Evolutionary conservation across 1,140 invertebrate species (phyloP), one percentile per base, ranked within the genome.

Genomic region (Pomacea maculata): DNA sequence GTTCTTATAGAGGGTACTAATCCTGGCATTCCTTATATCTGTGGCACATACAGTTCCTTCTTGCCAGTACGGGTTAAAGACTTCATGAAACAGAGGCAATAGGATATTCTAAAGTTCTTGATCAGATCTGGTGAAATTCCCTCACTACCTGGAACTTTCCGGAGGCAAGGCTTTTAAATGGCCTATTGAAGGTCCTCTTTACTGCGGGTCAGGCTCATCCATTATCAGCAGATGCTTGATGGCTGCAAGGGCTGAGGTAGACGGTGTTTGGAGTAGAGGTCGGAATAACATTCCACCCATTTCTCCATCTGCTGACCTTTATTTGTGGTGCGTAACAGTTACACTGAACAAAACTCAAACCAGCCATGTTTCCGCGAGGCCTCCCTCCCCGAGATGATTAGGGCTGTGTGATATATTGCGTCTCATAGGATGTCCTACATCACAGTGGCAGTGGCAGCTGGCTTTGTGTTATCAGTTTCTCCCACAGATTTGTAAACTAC

Each of bases 221-320:
- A 6, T 45, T 45, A 45, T 54, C n/a, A 45, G 65, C 5, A 82
- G 70, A 45, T 19, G 21, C 9, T 63, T 63, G 14, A 80, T 54
- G 52, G 68, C 21, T 82, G 68, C 19, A 83, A 72, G 77, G 25
- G 68, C 82, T 61, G 64, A 14, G 34, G 63, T 10, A 2, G 57
- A 15, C 21, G 79, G 70, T n/a, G 34, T 83, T 45, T 78, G 7
- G 72, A 78, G 71, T 79, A 83, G 14, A 83, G 80, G 6, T 83
- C 74, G 8, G 52, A n/a, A 65, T 84, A 80, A 19, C 80, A 78
- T 29, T 80, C 83, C 19, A 80, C 73, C 81, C 74, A 80, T 76
- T 74, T 71, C 25, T 77, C 81, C 54, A 80, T 64, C 78, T 83
- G 81, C 81, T 82, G 70, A 45, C n/a, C 61, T 54, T 45, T n/a